Base-by-base conservation (phyloP, 2,797 vertebrate genomes). In the Sebastes matsubarae region DNA sequence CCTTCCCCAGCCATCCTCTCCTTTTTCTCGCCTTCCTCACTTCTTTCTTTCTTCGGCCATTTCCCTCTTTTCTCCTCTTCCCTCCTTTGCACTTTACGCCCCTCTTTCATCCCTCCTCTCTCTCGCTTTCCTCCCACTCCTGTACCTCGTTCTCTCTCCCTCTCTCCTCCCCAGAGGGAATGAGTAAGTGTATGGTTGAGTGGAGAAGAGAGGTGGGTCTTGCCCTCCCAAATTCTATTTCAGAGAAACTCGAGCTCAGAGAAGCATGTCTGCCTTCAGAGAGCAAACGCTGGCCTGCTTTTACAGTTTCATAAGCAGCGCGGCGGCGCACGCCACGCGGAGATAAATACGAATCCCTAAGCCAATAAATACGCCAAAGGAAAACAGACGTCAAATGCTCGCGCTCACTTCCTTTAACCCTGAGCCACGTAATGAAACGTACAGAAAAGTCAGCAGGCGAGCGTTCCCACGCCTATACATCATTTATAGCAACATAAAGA, bases 191-290 rank as follows among this genome's bases (percentile, higher is more conserved):
- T 80, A 93, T 79, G 93, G 83, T 91, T 93, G 94, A 94, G 92
- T 89, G 92, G 90, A 91, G 92, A 91, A 90, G 93, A 94, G 92
- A 93, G 94, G 92, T 90, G 90, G 94, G 92, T 93, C 92, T 83
- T 83, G 91, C 87, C 91, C 93, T 91, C 86, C 93, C 89, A 92
- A 95, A 94, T 93, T 92, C 93, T 93, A 93, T 95, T 94, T 93
- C 92, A 88, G 92, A 91, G 89, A 86, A 91, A 87, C 91, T 83
- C 82, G 79, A 90, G 90, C 91, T 91, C 88, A 86, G 84, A 89
- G 90, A 91, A 87, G 88, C 93, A 89, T 89, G 89, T 87, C 90
- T 91, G 89, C 80, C 88, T 83, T 88, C 81, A 58, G 81, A 89
- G 84, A 84, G 89, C 85, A 38, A 87, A 81, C 64, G 81, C 88